These are phyloP conservation scores for Myotis findleyi DNA, from an alignment of 2,797 vertebrate genomes.

Conservation along the genomic window DNA sequence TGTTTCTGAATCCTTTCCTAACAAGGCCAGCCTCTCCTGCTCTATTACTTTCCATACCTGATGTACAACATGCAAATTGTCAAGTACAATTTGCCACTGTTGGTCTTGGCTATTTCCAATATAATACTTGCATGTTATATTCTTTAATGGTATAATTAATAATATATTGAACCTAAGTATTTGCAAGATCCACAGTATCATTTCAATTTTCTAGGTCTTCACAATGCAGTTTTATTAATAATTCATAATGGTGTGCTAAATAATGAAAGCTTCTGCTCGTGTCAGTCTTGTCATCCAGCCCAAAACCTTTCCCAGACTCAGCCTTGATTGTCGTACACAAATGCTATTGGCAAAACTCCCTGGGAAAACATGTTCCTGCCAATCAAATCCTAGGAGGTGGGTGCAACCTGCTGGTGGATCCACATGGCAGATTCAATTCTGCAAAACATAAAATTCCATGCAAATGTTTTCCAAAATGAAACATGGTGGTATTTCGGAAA, in stretches of 20 bases:
- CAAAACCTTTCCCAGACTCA: slow-evolving; percentile 70
- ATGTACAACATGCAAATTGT: neutral
- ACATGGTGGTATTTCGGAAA: neutral
- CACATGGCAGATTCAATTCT: slow-evolving; percentile 65
- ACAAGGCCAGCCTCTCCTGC: neutral
- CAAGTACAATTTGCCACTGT: slow-evolving; percentile 16
- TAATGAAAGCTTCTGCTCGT: slow-evolving; percentile 81
- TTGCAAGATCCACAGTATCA: slow-evolving; percentile 68
- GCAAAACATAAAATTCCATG: slow-evolving; percentile 57
- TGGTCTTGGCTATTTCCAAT: slow-evolving; percentile 54
- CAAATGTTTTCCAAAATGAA: slow-evolving; percentile 57
- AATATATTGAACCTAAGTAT: slow-evolving; percentile 66
- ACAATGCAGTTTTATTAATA: slow-evolving; percentile 82
- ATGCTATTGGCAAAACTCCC: slow-evolving; percentile 78
- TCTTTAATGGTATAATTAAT: slow-evolving; percentile 76
- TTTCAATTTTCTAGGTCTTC: slow-evolving; percentile 74
- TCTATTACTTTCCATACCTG: neutral
- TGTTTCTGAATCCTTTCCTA: neutral
- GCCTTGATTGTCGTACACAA: slow-evolving; percentile 84
- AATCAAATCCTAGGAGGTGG: slow-evolving; percentile 77
- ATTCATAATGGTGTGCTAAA: slow-evolving; percentile 84
- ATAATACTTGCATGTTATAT: slow-evolving; percentile 47
- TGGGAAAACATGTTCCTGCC: slow-evolving; percentile 82
- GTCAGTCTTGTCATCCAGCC: slow-evolving; percentile 80
- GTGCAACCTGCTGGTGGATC: slow-evolving; percentile 57